Conservation (phyloP, 2,797 vertebrate genomes). For the Kryptopterus vitreolus region DNA sequence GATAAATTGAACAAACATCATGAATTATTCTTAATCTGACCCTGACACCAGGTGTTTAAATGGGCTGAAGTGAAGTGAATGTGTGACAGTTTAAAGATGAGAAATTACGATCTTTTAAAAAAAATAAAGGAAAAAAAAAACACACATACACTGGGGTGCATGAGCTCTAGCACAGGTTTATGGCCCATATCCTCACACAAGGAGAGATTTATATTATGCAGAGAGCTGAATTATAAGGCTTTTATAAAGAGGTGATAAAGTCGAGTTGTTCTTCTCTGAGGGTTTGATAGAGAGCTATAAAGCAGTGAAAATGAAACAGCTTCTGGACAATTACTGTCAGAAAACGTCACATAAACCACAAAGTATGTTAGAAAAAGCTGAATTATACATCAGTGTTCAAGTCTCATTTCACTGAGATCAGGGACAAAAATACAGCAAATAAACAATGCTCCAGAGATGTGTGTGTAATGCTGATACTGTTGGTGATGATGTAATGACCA, state of each 20-base stretch:
- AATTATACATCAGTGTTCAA: not conserved
- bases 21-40: not conserved
- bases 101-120: not conserved
- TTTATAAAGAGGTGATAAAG: conserved; percentile 12
- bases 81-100: not conserved
- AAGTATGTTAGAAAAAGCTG: not conserved
- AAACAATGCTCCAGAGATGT: not conserved
- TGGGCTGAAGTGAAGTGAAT: not conserved
- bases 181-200: not conserved
- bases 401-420: not conserved
- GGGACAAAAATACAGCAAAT: not conserved
- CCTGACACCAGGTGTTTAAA: not conserved
- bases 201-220: conserved; percentile 6
- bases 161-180: not conserved
- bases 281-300: not conserved
- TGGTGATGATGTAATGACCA: conserved; percentile 79
- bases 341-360: not conserved
- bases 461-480: conserved; percentile 71
- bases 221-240: not conserved
- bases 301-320: not conserved
- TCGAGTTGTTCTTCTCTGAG: not conserved
- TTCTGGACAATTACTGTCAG: not conserved
- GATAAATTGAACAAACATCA: not conserved
- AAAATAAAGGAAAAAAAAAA: not conserved
- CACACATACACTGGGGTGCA: not conserved